Conservation (phyloP, 2,797 vertebrate genomes). For the Halcyon leucocephala region DNA sequence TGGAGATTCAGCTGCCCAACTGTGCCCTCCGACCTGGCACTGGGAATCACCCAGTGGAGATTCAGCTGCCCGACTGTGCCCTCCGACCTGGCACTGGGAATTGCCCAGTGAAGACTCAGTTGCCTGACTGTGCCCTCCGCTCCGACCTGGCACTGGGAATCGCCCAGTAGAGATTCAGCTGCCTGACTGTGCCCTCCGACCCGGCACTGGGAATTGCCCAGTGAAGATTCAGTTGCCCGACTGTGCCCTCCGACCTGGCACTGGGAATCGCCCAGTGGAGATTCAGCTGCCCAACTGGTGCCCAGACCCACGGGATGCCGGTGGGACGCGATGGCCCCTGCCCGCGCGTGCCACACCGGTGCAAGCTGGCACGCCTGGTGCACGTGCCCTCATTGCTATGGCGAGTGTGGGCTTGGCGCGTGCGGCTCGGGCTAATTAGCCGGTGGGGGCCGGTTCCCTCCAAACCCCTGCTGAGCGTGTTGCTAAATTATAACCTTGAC, state of each 20-base stretch:
- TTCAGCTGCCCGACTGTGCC: rapidly evolving
- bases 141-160: background rate
- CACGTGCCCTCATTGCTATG: background rate
- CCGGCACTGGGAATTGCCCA: too few relatives aligned
- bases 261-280: too few relatives aligned
- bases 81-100: background rate
- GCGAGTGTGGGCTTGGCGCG: background rate
- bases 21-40: background rate
- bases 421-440: constrained; percentile 12
- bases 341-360: rapidly evolving
- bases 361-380: rapidly evolving
- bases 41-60: background rate
- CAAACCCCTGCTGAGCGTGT: constrained; percentile 25
- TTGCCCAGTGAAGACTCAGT: rapidly evolving
- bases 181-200: too few relatives aligned
- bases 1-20: rapidly evolving
- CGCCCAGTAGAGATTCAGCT: rapidly evolving
- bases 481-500: constrained; percentile 51
- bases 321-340: rapidly evolving
- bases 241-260: too few relatives aligned
- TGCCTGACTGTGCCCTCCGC: rapidly evolving
- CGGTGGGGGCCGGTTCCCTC: background rate
- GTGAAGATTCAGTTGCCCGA: too few relatives aligned
- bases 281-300: too few relatives aligned
- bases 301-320: rapidly evolving